Conservation (phyloP, 2,797 vertebrate genomes). For the Adelosebastes latens region DNA sequence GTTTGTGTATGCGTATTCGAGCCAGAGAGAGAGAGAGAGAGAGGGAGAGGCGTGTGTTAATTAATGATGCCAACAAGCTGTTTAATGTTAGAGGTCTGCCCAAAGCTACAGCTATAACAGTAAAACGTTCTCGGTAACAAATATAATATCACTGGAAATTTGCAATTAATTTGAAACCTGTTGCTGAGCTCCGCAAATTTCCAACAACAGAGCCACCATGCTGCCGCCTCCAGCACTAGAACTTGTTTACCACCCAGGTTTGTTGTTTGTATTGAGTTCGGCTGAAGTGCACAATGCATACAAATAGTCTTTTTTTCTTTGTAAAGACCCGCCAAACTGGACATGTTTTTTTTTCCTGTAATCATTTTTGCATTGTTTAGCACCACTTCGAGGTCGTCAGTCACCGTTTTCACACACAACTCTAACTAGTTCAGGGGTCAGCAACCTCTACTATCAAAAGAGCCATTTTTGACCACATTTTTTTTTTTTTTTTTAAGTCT, state of each 20-base stretch:
- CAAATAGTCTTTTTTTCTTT: slow-evolving; percentile 14
- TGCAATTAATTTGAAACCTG: slow-evolving; percentile 38
- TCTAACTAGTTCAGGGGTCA: not conserved
- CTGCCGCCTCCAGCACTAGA: slow-evolving; percentile 34
- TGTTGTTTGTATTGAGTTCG: slow-evolving; percentile 30
- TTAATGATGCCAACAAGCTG: slow-evolving; percentile 25
- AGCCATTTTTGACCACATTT: no score
- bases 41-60: not conserved
- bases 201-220: slow-evolving; percentile 14
- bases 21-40: not conserved
- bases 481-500: no score
- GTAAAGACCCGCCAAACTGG: slow-evolving; percentile 9
- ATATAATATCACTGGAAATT: slow-evolving; percentile 36
- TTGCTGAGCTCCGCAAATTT: slow-evolving; percentile 30
- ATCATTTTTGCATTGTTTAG: not conserved
- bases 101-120: slow-evolving; percentile 19
- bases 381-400: not conserved
- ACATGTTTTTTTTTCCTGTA: not conserved
- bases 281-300: slow-evolving; percentile 16
- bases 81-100: slow-evolving; percentile 37
- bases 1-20: not conserved
- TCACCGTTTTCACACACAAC: not conserved
- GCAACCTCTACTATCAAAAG: no score
- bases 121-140: slow-evolving; percentile 30
- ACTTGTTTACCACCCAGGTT: slow-evolving; percentile 36